These are phyloP conservation scores for Ursus arctos DNA, from an alignment of 2,113 vertebrate species.

Conservation along the genomic window DNA sequence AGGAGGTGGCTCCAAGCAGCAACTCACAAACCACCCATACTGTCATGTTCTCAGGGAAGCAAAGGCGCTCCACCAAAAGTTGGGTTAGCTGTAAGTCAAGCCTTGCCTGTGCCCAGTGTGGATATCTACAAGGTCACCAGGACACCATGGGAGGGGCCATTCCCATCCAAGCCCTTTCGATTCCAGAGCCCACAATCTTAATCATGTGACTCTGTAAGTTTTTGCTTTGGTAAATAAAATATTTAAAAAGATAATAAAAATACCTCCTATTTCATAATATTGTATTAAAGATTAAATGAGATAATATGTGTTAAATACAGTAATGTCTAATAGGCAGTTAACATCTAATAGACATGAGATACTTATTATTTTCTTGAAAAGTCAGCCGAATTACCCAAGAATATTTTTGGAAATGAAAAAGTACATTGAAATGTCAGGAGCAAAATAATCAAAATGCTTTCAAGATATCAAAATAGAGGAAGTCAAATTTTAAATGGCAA, in stretches of 20 bases:
- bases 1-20: neutral
- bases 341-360: neutral
- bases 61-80: neutral
- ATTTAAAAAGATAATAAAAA: neutral
- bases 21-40: neutral
- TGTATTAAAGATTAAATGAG: neutral
- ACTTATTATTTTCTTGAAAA: slow-evolving; percentile 30
- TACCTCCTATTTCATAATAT: neutral
- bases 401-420: neutral
- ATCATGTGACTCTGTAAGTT: neutral
- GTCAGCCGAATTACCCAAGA: neutral
- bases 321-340: neutral
- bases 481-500: neutral
- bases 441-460: neutral
- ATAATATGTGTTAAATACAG: neutral
- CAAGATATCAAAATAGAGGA: neutral
- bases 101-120: neutral
- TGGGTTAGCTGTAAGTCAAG: neutral
- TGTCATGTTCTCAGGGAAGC: too few relatives aligned
- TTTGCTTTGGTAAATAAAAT: neutral
- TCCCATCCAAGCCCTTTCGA: neutral
- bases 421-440: neutral
- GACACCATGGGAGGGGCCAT: accelerated
- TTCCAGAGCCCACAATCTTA: neutral
- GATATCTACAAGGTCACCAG: too few relatives aligned